These are phyloP conservation scores for Melanargia galathea DNA, from an alignment of 2,888 invertebrate genomes.

Conservation along the genomic window DNA sequence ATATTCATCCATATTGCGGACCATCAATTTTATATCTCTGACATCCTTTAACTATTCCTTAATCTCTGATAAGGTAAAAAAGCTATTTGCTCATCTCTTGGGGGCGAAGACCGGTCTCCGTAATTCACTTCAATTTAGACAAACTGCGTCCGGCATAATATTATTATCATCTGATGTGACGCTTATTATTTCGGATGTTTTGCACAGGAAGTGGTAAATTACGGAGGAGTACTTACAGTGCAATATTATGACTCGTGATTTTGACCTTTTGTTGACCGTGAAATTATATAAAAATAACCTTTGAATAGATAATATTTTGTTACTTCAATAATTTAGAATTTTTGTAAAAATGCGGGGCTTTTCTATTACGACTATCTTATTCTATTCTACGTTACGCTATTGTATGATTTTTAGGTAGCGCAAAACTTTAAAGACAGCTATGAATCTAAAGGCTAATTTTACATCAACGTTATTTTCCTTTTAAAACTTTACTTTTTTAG, in stretches of 20 bases:
- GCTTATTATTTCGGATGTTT: slow-evolving; percentile 25
- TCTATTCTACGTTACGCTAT: too few relatives aligned
- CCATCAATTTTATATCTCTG: not conserved
- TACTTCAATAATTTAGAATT: not conserved
- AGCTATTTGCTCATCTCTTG: slow-evolving; percentile 51
- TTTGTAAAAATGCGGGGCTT: too few relatives aligned
- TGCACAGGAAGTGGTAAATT: slow-evolving; percentile 31
- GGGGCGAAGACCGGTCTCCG: slow-evolving; percentile 43
- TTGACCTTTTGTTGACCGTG: slow-evolving; percentile 15
- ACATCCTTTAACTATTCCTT: not conserved
- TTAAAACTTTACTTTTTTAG: too few relatives aligned
- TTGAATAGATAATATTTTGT: not conserved
- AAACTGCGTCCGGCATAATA: slow-evolving; percentile 36
- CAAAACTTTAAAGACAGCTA: too few relatives aligned
- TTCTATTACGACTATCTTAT: too few relatives aligned
- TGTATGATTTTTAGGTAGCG: too few relatives aligned
- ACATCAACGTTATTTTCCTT: too few relatives aligned
- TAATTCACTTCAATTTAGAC: slow-evolving; percentile 57
- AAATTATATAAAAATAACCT: not conserved
- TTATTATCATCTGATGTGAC: slow-evolving; percentile 19
- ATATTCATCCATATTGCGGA: not conserved
- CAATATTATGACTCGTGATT: slow-evolving; percentile 22
- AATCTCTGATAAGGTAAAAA: slow-evolving; percentile 28
- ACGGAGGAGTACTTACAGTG: slow-evolving; percentile 10
- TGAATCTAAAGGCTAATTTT: too few relatives aligned